Conservation (phyloP, 2,888 invertebrate genomes). For the Stenchaetothrips biformis region DNA sequence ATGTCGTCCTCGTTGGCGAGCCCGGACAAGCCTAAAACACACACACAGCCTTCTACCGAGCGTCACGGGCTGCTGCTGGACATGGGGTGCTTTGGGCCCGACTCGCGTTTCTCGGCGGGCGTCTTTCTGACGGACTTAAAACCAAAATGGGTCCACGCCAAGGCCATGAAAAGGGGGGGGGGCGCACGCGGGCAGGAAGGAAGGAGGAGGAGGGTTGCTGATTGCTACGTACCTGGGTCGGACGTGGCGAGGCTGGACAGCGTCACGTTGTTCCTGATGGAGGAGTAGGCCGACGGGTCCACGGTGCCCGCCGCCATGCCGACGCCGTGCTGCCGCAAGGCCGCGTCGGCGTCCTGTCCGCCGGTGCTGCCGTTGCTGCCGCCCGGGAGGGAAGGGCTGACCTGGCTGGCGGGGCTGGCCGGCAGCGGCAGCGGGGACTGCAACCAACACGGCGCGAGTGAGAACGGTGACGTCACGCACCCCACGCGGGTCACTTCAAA, state of each 20-base stretch:
- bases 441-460: not conserved
- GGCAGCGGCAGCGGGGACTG: not conserved
- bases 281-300: slow-evolving; percentile 41
- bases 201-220: not conserved
- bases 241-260: slow-evolving; percentile 46
- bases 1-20: slow-evolving; percentile 47
- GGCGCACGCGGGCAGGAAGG: not conserved
- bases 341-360: slow-evolving; percentile 16
- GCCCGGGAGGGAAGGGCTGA: slow-evolving; percentile 29
- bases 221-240: slow-evolving; percentile 48
- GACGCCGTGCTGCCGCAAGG: slow-evolving; percentile 30
- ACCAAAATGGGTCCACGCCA: not conserved
- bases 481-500: not conserved
- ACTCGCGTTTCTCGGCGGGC: not conserved
- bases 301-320: slow-evolving; percentile 31
- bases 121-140: not conserved
- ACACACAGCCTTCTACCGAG: slow-evolving; percentile 20
- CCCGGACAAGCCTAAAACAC: not conserved
- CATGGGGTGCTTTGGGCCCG: not conserved
- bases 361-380: slow-evolving; percentile 40
- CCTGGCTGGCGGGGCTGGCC: slow-evolving; percentile 5
- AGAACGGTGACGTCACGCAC: not conserved
- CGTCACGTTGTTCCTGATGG: slow-evolving; percentile 49
- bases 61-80: slow-evolving; percentile 6
- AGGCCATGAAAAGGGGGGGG: not conserved